Conservation (phyloP, 2,113 vertebrate genomes). For the Hippocampus guttulatus region DNA sequence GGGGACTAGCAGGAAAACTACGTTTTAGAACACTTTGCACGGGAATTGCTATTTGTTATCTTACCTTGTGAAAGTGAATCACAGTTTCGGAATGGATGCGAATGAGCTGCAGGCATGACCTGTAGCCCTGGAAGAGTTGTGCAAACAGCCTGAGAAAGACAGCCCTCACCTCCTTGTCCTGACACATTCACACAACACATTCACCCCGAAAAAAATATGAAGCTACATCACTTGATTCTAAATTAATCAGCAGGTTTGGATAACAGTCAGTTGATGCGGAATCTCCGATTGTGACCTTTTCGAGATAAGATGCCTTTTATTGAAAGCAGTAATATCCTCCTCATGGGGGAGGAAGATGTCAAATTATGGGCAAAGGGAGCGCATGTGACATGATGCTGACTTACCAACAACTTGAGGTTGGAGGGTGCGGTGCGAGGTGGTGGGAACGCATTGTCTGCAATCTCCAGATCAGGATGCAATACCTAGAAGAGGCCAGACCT, state of each 20-base stretch:
- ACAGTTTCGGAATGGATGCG: constrained; percentile 95
- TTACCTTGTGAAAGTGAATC: constrained; percentile 99
- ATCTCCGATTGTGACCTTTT: neutral
- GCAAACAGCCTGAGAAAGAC: constrained; percentile 97
- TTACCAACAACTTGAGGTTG: constrained; percentile 94
- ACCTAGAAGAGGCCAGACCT: constrained; percentile 71
- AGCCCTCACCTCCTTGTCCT: constrained; percentile 96
- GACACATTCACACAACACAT: constrained; percentile 13
- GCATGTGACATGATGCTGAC: constrained; percentile 32
- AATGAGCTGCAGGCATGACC: constrained; percentile 96
- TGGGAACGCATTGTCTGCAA: constrained; percentile 95
- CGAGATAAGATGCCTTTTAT: constrained; percentile 24
- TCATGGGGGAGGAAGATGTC: constrained; percentile 12
- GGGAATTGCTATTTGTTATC: constrained; percentile 54
- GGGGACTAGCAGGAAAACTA: constrained; percentile 18
- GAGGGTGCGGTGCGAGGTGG: constrained; percentile 87
- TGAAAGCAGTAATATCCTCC: constrained; percentile 7
- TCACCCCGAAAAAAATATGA: constrained; percentile 37
- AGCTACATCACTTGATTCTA: constrained; percentile 28
- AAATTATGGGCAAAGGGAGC: neutral
- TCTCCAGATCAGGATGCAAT: constrained; percentile 94
- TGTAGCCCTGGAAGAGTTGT: constrained; percentile 97
- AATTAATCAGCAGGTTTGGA: constrained; percentile 20
- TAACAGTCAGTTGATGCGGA: constrained; percentile 23
- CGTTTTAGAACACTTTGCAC: neutral